Evolutionary conservation across 1,140 invertebrate genomes (phyloP).

Genomic region (Radopholus similis): DNA sequence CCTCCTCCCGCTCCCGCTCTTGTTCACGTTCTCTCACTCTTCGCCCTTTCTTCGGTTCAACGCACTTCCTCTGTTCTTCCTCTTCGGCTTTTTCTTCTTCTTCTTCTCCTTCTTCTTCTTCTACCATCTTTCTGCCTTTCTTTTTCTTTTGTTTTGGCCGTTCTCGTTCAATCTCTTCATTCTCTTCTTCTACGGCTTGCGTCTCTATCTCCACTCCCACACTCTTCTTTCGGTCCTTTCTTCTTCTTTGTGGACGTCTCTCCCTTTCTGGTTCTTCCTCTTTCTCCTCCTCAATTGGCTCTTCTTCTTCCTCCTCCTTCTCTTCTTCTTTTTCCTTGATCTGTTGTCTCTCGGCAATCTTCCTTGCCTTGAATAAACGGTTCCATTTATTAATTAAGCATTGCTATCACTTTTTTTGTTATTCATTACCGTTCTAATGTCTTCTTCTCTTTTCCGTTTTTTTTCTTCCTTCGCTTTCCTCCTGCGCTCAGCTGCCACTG

Average conservation of each 20-base stretch:
- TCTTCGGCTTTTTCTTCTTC: constrained; percentile 22
- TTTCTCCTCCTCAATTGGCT: constrained; percentile 13
- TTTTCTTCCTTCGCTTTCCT: constrained; percentile 20
- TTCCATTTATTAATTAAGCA: no score
- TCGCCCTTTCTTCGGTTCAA: no score
- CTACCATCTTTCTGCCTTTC: no score
- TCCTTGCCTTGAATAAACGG: no score
- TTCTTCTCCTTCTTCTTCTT: constrained; percentile 32
- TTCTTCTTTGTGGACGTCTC: constrained; percentile 5
- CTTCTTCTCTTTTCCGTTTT: constrained; percentile 14
- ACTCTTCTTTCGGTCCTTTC: constrained; percentile 64
- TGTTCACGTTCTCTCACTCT: constrained; percentile 20
- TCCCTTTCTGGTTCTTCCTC: constrained; percentile 9
- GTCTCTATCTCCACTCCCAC: constrained; percentile 58
- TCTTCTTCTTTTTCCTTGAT: constrained; percentile 27
- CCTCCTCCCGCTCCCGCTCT: constrained; percentile 25
- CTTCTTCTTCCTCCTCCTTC: constrained; percentile 33
- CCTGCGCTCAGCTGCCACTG: not conserved
- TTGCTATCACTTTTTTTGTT: constrained; percentile 4
- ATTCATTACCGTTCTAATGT: constrained; percentile 23
- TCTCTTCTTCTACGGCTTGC: constrained; percentile 21
- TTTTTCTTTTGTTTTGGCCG: no score
- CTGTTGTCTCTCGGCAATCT: no score
- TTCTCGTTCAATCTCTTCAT: constrained; percentile 14
- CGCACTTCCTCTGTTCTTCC: constrained; percentile 11